Evolutionary conservation across 2,888 invertebrate species (phyloP), one percentile per base, ranked within the genome.

Genomic region (Chaetoderma sp.): DNA sequence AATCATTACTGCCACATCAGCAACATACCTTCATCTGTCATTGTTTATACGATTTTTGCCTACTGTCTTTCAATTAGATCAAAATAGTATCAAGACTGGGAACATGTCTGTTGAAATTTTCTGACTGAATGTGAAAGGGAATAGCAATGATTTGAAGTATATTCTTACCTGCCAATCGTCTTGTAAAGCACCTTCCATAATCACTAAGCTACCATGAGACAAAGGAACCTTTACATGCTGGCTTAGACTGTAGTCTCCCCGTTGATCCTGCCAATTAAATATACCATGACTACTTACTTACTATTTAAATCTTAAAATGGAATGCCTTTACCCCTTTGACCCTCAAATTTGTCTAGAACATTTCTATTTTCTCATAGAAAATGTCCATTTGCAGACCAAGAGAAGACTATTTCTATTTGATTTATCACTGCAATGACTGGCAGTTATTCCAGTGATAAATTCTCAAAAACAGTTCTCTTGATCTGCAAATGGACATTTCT

Each of bases 141-240:
- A 21, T 47, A 27, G 27, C 6, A 23, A 4, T 4, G 13, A 16
- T 10, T n/a, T n/a, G 47, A 8, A 47, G 16, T 21, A 21, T n/a
- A 21, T 5, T 44, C 63, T 59, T 70, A 86, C 87, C 84, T 86
- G 86, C 88, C 88, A 89, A 67, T 89, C 88, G 18, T 81, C 78
- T 70, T 89, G 88, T 30, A 84, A 84, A 18, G 83, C 81, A 2
- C 88, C 89, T 70, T 88, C 87, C 88, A 89, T 88, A 3, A 88
- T 79, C 4, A 89, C 69, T 60, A 88, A 73, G 59, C 86, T 83
- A 2, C 89, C 88, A 70, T 85, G 83, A 5, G 77, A 78, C 21
- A 89, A 76, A 18, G 87, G 88, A 33, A 88, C 75, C 30, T 77
- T 77, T 23, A 83, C 68, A 47, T 79, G 77, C 60, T 83, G 79